Conservation (phyloP, 2,888 invertebrate species). For the Amphipyra tragopoginis region DNA sequence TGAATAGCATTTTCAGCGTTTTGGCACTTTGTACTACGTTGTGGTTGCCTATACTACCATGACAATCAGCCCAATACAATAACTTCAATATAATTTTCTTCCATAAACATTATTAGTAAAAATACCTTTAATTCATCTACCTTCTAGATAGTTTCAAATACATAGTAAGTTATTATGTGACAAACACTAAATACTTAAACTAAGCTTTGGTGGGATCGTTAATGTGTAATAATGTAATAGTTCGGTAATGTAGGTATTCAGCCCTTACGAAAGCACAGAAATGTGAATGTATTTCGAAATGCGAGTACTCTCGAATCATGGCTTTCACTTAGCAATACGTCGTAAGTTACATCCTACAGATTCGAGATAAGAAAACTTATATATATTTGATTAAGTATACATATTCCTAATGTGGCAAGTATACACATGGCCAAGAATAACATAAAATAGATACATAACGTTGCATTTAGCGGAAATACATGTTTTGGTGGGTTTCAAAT, state of each 20-base stretch:
- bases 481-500: conserved; percentile 73
- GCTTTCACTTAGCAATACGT: conserved; percentile 40
- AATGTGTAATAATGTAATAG: conserved; percentile 75
- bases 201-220: conserved; percentile 90
- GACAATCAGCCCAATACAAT: conserved; percentile 32
- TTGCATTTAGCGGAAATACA: conserved; percentile 55
- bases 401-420: conserved; percentile 60
- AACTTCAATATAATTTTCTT: conserved; percentile 44
- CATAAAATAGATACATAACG: conserved; percentile 39
- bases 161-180: conserved; percentile 68
- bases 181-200: conserved; percentile 84
- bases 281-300: conserved; percentile 55
- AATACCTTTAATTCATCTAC: conserved; percentile 69
- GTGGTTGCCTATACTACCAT: not conserved
- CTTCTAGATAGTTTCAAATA: conserved; percentile 64
- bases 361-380: conserved; percentile 38
- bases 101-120: conserved; percentile 57
- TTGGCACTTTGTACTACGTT: not conserved
- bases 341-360: conserved; percentile 29
- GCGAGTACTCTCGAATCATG: conserved; percentile 46
- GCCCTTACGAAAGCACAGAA: conserved; percentile 49
- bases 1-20: too few relatives aligned
- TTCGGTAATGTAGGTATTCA: conserved; percentile 74
- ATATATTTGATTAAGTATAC: conserved; percentile 31
- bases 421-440: conserved; percentile 48